Conservation (phyloP, 2,797 vertebrate species). For the Trichosurus vulpecula region DNA sequence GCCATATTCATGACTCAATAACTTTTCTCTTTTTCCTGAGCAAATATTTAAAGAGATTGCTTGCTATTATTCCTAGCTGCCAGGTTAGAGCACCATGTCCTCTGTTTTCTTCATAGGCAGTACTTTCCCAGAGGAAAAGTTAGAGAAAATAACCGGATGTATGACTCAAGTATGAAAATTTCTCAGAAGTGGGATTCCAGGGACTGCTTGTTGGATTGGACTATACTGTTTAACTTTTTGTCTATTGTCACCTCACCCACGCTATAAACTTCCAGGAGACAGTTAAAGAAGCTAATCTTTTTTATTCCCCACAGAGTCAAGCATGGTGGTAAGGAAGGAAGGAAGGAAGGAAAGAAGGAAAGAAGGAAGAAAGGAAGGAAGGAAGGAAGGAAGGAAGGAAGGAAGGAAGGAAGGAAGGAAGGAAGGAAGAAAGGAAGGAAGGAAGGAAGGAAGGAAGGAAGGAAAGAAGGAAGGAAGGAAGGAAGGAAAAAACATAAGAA, state of each 20-base stretch:
- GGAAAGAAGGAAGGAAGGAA: not conserved
- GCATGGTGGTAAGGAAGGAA: not conserved
- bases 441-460: not conserved
- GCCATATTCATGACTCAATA: conserved; percentile 12
- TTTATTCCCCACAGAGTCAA: not conserved
- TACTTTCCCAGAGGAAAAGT: conserved; percentile 25
- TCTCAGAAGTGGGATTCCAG: conserved; percentile 18
- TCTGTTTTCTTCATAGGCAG: conserved; percentile 42
- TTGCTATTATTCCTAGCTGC: conserved; percentile 36
- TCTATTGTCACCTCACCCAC: not conserved
- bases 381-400: not conserved
- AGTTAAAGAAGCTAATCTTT: not conserved
- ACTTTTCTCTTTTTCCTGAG: conserved; percentile 43
- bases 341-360: not conserved
- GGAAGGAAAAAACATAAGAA: not conserved
- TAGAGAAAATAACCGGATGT: conserved; percentile 39
- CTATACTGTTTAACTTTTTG: not conserved
- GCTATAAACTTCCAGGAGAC: not conserved
- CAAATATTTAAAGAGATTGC: conserved; percentile 40
- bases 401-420: not conserved
- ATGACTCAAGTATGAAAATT: conserved; percentile 6
- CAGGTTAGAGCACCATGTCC: conserved; percentile 8
- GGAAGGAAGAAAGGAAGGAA: not conserved
- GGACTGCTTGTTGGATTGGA: not conserved
- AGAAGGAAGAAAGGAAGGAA: not conserved